phyloP scores from a whole-genome alignment of 1,140 invertebrate species.

The Cherax destructor region DNA sequence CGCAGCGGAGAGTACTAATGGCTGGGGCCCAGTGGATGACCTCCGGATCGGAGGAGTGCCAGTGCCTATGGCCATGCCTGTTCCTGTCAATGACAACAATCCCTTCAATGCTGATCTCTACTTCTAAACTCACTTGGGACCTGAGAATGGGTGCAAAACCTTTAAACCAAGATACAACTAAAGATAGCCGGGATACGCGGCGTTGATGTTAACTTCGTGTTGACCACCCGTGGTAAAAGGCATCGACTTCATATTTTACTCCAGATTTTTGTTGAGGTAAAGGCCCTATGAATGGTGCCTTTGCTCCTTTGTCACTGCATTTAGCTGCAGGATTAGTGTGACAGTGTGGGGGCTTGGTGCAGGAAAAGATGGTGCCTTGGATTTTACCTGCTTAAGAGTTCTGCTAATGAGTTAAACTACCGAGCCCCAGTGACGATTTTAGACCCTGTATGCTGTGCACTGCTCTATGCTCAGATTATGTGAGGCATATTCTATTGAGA shows the following conservation, averaged over 20 bases:
- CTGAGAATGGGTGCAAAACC: neutral
- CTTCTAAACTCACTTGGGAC: slow-evolving; percentile 32
- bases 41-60: slow-evolving; percentile 54
- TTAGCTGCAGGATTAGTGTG: neutral
- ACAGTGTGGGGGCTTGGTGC: slow-evolving; percentile 17
- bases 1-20: slow-evolving; percentile 15
- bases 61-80: slow-evolving; percentile 51
- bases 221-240: too few relatives aligned
- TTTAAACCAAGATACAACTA: neutral
- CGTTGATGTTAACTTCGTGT: neutral
- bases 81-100: slow-evolving; percentile 36
- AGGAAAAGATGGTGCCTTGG: slow-evolving; percentile 29
- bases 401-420: neutral
- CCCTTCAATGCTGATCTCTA: slow-evolving; percentile 62
- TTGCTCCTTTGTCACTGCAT: neutral
- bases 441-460: neutral
- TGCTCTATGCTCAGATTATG: neutral
- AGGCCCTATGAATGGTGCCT: neutral
- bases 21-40: slow-evolving; percentile 53
- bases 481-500: neutral
- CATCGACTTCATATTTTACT: too few relatives aligned
- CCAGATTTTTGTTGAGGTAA: neutral
- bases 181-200: neutral
- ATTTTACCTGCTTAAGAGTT: slow-evolving; percentile 9
- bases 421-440: neutral